Percentiles rank a stretch among this genome's conserved stretches.
Conservation (phyloP, 2,888 invertebrate genomes). For the Drosophila greeni region DNA sequence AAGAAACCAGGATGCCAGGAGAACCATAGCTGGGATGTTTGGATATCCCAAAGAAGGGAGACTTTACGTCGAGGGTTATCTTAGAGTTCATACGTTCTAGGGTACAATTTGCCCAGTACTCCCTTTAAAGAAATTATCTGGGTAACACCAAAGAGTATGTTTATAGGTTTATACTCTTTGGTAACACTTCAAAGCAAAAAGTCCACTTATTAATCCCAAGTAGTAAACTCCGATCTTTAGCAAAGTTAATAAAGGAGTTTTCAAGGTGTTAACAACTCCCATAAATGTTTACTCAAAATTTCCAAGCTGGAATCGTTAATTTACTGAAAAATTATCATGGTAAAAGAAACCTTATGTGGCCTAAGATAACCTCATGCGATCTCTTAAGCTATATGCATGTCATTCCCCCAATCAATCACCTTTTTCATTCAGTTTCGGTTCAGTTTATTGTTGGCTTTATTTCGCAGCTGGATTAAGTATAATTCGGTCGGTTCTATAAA, state of each 20-base stretch:
- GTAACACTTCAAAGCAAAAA: neutral
- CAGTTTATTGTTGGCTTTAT: conserved; percentile 35
- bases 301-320: too few relatives aligned
- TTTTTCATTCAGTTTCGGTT: conserved; percentile 13
- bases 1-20: neutral
- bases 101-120: neutral
- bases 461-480: conserved; percentile 16
- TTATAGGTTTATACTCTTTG: too few relatives aligned
- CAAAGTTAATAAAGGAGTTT: neutral
- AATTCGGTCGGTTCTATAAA: conserved; percentile 25
- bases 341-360: too few relatives aligned
- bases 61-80: neutral
- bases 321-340: too few relatives aligned
- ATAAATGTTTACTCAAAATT: neutral
- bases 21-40: neutral
- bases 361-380: too few relatives aligned
- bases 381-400: neutral
- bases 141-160: too few relatives aligned
- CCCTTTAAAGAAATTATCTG: too few relatives aligned
- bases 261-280: neutral
- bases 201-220: neutral
- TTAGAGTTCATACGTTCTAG: neutral
- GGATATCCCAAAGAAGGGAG: neutral
- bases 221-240: neutral
- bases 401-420: neutral